Evolutionary conservation across 2,888 invertebrate species (phyloP).

Genomic region (Tinea semifulvella): DNA sequence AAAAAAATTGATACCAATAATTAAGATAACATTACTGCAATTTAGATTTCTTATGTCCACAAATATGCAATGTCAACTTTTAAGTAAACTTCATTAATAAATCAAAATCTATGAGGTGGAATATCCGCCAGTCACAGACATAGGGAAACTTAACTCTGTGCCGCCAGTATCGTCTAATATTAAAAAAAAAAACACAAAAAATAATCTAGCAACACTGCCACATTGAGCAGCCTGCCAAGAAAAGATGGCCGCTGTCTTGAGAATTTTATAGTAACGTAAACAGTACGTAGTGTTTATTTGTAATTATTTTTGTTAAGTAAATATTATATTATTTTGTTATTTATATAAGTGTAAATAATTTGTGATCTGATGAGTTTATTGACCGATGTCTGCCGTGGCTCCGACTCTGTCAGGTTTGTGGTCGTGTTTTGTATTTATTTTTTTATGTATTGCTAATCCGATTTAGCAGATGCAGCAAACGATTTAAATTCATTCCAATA

Average conservation of each 20-base stretch:
- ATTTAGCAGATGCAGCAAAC: background rate
- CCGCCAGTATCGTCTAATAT: too few species aligned
- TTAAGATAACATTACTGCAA: constrained; percentile 27
- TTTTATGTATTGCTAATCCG: background rate
- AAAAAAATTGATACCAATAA: too few species aligned
- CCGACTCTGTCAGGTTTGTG: constrained; percentile 63
- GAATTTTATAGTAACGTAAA: constrained; percentile 11
- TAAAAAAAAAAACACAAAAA: too few species aligned
- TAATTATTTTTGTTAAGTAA: constrained; percentile 7
- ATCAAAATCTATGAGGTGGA: too few species aligned
- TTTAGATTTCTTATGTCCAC: constrained; percentile 26
- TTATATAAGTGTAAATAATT: constrained; percentile 16
- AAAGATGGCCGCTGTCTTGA: constrained; percentile 12
- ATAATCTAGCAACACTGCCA: constrained; percentile 7
- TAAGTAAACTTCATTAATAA: too few species aligned
- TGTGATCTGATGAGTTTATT: constrained; percentile 61
- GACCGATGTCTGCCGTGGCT: constrained; percentile 67
- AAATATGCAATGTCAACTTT: too few species aligned
- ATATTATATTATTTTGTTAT: background rate
- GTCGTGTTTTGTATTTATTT: constrained; percentile 19
- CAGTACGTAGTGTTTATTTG: constrained; percentile 3
- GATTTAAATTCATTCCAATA: background rate
- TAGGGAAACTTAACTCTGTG: too few species aligned
- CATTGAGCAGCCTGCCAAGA: background rate
- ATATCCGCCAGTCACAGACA: too few species aligned